Base-by-base conservation (phyloP, 2,888 invertebrate genomes). In the Macropis europaea region DNA sequence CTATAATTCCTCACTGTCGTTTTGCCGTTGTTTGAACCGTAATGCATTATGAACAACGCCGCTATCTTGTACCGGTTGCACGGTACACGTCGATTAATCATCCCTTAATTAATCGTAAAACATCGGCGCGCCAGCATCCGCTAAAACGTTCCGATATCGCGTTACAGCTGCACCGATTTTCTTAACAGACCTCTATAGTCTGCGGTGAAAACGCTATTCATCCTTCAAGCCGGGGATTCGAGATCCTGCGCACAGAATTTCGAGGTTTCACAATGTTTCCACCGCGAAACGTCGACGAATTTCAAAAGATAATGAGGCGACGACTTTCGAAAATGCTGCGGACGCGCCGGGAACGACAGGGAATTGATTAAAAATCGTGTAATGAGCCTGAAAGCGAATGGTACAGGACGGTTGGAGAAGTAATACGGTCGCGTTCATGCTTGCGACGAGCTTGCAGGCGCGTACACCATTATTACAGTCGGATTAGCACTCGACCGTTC, bases 401-500 rank as follows among this genome's bases (percentile, higher is more conserved):
- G 42, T 34, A 34, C 13, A 26, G 34, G 36, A 0, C 13, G n/a
- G 34, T 7, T n/a, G 7, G 42, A 28, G 43, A 30, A 38, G 67
- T 47, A 68, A 68, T 53, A 63, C 43, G 15, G 47, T 6, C 47
- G 48, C 43, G 60, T 42, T 28, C 28, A 5, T 38, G 47, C 24
- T 34, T 45, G 57, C 50, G 68, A 66, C 32, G 79, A 71, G 52
- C 45, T 45, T 24, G 73, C 56, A 28, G 67, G 38, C 56, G 60
- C 40, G 61, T 61, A 74, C 64, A 67, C 57, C 73, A 71, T 81
- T 80, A 81, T 80, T 81, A 76, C 69, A 60, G 47, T 63, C 63
- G 76, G 78, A 80, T 81, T 81, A 80, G 71, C 54, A 76, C 71
- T 77, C 53, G 74, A 53, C 67, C 70, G 63, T 77, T 62, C 63